Conservation (phyloP, 2,113 vertebrate species). For the Urocitellus parryii region DNA sequence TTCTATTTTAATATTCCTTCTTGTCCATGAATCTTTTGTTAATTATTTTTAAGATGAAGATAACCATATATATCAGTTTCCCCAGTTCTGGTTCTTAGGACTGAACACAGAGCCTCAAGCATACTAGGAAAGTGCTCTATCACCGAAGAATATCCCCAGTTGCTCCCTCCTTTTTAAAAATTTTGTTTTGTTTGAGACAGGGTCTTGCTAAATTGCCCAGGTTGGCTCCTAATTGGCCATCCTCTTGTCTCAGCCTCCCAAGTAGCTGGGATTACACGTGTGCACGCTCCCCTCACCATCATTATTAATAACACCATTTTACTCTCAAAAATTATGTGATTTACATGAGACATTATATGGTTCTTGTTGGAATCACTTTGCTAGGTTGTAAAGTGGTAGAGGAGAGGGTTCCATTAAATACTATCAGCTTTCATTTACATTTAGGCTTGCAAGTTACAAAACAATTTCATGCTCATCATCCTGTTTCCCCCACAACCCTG, state of each 20-base stretch:
- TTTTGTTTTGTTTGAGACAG: background rate
- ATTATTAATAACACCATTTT: conserved; percentile 15
- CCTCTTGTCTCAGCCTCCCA: background rate
- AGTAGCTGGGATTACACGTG: background rate
- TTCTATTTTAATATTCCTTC: background rate
- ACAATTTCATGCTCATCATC: background rate
- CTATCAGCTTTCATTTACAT: background rate
- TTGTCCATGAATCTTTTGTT: background rate
- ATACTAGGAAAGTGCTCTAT: background rate
- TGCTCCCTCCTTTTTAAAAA: background rate
- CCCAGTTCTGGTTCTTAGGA: background rate
- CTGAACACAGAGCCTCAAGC: background rate
- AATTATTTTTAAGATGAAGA: background rate
- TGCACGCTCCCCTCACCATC: background rate
- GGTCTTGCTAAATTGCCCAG: background rate
- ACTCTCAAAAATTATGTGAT: background rate
- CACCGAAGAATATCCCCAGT: background rate
- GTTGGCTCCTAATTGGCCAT: background rate
- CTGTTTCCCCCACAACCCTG: background rate
- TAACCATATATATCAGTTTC: background rate
- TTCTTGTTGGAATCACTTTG: background rate
- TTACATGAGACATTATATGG: background rate
- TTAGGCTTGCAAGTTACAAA: background rate
- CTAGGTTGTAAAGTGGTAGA: background rate
- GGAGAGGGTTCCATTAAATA: background rate